Evolutionary conservation across 2,113 vertebrate species (phyloP), one percentile per base, ranked within the genome.

Genomic region (Chionodraco myersi): DNA sequence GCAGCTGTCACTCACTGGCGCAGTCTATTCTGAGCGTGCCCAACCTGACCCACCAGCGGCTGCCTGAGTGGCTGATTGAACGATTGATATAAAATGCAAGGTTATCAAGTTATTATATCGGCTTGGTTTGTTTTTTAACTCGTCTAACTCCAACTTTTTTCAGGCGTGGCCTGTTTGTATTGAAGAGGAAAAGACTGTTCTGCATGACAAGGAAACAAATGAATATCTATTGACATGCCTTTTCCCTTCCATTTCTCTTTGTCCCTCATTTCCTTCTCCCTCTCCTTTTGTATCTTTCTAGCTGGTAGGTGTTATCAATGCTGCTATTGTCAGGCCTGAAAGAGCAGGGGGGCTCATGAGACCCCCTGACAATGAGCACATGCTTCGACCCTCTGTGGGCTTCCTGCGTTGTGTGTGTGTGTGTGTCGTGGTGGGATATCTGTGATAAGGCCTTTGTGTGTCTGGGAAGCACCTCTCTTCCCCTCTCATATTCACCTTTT

Each of bases 361-460:
- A 89, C 88, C 82, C 71, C 76, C 36, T 83, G 60, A 91, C 87
- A 92, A 91, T 86, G 85, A 87, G 65, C 87, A 88, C 88, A 92
- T 87, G 87, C 87, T 66, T 69, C 67, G 65, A 70, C 75, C 75
- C 72, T 81, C 72, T 36, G 49, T 83, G 76, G 72, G 86, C 77
- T 87, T 77, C 78, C 64, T 72, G 69, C 9, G n/a, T 54, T 58
- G 23, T 74, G 62, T 52, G 67, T 53, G 57, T 69, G 59, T 78
- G 63, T 66, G 44, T 62, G 69, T 11, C 5, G 18, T 86, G 68
- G 79, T 85, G 59, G 41, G 16, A 80, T 60, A 61, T 68, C 57
- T 59, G 52, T 10, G 85, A 85, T 79, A 48, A 81, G 54, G 67
- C 48, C 44, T 82, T 88, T 84, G 80, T 82, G 47, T 54, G 72